phyloP scores from a whole-genome alignment of 2,797 vertebrate genomes.

The Spatula clypeata region DNA sequence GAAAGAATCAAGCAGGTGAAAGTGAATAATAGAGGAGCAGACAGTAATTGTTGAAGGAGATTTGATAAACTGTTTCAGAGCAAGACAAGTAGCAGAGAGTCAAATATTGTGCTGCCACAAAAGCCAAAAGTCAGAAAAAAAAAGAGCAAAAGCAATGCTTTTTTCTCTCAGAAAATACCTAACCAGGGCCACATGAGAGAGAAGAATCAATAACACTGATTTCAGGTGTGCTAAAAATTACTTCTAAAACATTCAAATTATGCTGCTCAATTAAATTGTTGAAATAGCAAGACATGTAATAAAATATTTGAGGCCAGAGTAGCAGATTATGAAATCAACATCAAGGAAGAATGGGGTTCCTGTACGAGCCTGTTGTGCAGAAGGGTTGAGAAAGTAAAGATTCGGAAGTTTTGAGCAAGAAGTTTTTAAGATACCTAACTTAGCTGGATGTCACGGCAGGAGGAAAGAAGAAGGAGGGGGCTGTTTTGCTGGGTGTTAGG shows the following conservation, averaged over 20 bases:
- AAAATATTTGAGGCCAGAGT: background rate
- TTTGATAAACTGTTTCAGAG: slow-evolving; percentile 71
- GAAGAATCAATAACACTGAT: background rate
- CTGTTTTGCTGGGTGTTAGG: background rate
- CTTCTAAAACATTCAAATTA: background rate
- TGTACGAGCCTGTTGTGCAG: background rate
- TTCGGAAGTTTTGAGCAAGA: background rate
- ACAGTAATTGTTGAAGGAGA: slow-evolving; percentile 67
- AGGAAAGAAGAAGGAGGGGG: background rate
- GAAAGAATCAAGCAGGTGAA: slow-evolving; percentile 43
- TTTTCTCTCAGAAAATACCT: background rate
- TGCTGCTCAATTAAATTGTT: background rate
- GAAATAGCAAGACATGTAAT: background rate
- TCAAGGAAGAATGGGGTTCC: background rate
- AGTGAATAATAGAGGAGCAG: slow-evolving; percentile 68
- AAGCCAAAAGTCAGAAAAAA: slow-evolving; percentile 44
- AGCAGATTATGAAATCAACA: background rate
- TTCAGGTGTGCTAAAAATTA: background rate
- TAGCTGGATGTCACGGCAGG: background rate
- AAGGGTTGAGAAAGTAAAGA: background rate
- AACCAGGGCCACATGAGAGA: background rate
- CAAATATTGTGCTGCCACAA: slow-evolving; percentile 62
- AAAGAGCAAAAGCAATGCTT: background rate
- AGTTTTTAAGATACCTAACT: background rate
- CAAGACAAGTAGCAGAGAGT: slow-evolving; percentile 48